phyloP scores from a whole-genome alignment of 2,113 vertebrate species.

The Leptosomus discolor region DNA sequence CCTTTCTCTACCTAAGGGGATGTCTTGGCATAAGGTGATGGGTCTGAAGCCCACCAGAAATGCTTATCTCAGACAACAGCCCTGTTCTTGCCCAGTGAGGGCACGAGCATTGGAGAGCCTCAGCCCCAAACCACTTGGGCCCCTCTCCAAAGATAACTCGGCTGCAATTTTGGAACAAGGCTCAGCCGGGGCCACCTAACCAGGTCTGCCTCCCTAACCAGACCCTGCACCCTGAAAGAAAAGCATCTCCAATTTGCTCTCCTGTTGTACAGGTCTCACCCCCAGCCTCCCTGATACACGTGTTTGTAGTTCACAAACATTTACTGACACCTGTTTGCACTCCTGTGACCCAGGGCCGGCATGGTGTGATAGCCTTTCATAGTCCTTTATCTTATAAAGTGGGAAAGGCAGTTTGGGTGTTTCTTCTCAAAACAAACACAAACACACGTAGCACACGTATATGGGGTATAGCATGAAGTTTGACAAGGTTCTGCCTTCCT shows the following conservation, averaged over 20 bases:
- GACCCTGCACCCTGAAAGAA: background rate
- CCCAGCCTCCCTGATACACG: too few species aligned
- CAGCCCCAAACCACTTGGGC: rapidly evolving
- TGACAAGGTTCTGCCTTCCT: background rate
- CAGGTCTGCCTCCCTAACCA: background rate
- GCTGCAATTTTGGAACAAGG: background rate
- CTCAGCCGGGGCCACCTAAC: rapidly evolving
- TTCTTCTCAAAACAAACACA: background rate
- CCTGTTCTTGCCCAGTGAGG: background rate
- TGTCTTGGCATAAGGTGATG: background rate
- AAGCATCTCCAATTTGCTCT: background rate
- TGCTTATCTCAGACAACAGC: background rate
- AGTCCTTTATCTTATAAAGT: background rate
- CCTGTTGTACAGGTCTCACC: background rate
- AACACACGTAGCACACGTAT: rapidly evolving
- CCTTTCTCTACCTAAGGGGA: background rate
- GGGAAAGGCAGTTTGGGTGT: background rate
- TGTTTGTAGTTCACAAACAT: background rate
- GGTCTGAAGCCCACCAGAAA: background rate
- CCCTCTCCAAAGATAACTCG: background rate
- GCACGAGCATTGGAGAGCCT: background rate
- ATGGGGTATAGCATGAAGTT: background rate
- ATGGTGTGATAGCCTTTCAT: rapidly evolving
- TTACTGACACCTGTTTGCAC: background rate
- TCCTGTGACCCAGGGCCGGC: rapidly evolving